Percentiles rank a stretch among this genome's conserved stretches.
Conservation (phyloP, 2,888 invertebrate genomes). For the Lagria hirta region DNA sequence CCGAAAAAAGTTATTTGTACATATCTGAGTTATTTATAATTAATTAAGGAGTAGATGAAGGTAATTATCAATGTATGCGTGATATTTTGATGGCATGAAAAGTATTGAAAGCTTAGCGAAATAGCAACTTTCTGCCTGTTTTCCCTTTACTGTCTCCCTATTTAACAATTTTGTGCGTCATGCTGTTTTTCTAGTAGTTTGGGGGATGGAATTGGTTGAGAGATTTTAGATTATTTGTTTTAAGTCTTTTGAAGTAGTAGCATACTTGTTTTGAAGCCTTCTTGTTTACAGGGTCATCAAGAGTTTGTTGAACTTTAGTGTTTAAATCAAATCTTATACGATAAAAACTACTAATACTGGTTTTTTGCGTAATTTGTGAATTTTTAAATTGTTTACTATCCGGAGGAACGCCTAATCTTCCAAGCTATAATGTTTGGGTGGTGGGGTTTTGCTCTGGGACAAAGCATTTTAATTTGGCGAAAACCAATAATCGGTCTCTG, state of each 20-base stretch:
- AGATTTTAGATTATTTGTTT: no score
- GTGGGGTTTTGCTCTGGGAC: background rate
- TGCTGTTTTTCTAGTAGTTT: no score
- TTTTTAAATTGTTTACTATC: background rate
- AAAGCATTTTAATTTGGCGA: background rate
- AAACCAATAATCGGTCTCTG: no score
- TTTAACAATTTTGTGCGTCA: conserved; percentile 41
- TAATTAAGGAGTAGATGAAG: conserved; percentile 53
- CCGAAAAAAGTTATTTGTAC: conserved; percentile 42
- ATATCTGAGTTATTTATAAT: conserved; percentile 46
- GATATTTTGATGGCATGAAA: conserved; percentile 2
- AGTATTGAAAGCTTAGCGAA: background rate
- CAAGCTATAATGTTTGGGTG: no score
- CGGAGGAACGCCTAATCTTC: no score
- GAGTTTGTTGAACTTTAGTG: conserved; percentile 44
- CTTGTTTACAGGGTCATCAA: conserved; percentile 40
- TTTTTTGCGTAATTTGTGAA: no score
- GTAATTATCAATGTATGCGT: conserved; percentile 34
- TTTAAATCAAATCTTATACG: conserved; percentile 5
- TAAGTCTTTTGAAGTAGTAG: no score
- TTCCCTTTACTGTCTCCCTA: conserved; percentile 36
- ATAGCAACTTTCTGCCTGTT: conserved; percentile 19
- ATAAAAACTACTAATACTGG: no score
- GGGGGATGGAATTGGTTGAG: no score
- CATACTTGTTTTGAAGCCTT: conserved; percentile 17